These are phyloP conservation scores for Polydrusus cervinus DNA, from an alignment of 2,888 invertebrate species.

Conservation along the genomic window DNA sequence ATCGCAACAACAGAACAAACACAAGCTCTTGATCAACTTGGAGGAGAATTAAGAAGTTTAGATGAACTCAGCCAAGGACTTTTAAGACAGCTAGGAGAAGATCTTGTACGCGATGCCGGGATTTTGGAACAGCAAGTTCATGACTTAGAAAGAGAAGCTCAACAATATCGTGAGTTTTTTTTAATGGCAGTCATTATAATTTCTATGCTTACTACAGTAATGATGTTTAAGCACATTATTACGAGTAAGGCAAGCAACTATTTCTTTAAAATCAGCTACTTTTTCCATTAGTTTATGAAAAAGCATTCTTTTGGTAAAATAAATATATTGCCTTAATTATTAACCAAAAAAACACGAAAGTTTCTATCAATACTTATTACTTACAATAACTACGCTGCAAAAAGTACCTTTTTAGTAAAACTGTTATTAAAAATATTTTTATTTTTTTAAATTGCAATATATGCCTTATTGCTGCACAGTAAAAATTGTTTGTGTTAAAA, in stretches of 20 bases:
- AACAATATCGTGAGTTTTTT: neutral
- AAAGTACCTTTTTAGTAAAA: too few species aligned
- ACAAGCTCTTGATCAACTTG: neutral
- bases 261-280: too few species aligned
- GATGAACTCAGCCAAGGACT: neutral
- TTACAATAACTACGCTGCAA: too few species aligned
- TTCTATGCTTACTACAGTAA: neutral
- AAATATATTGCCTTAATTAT: too few species aligned
- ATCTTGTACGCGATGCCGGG: constrained; percentile 1
- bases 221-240: neutral
- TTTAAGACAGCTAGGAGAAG: neutral
- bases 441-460: too few species aligned
- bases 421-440: too few species aligned
- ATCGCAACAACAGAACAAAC: neutral
- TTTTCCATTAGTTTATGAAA: too few species aligned
- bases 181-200: neutral
- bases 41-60: constrained; percentile 4
- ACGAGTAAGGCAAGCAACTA: too few species aligned
- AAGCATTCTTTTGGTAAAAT: neutral
- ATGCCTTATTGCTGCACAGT: too few species aligned
- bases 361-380: too few species aligned
- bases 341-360: too few species aligned
- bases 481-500: too few species aligned
- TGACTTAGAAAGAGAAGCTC: neutral
- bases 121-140: neutral